Evolutionary conservation across 2,797 vertebrate genomes (phyloP).

Genomic region (Nyctalus aviator): DNA sequence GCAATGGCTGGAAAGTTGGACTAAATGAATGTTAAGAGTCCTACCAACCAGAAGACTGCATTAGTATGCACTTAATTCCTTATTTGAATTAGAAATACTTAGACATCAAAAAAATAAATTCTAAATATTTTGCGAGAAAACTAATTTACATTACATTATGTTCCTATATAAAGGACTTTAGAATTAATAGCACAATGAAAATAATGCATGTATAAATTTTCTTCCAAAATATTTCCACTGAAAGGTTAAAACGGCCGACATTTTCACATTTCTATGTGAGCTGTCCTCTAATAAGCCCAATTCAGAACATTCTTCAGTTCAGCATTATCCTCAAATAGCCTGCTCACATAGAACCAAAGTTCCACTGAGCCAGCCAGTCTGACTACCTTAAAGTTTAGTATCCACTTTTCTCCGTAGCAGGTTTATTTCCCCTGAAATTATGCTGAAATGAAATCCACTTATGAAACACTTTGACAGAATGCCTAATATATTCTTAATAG

Average conservation of each 20-base stretch:
- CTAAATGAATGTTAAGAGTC: neutral
- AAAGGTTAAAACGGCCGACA: conserved; percentile 19
- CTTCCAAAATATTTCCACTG: neutral
- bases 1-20: neutral
- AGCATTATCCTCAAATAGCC: neutral
- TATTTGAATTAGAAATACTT: neutral
- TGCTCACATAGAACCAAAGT: neutral
- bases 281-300: neutral
- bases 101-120: neutral
- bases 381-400: neutral
- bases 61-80: neutral
- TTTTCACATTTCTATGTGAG: neutral
- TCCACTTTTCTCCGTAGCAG: neutral
- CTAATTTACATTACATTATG: neutral
- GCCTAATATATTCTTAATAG: neutral
- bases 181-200: conserved; percentile 40
- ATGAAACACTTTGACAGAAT: neutral
- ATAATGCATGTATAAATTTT: neutral
- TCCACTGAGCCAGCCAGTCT: neutral
- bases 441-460: conserved; percentile 31
- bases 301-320: neutral
- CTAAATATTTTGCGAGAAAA: conserved; percentile 40
- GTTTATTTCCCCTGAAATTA: conserved; percentile 33
- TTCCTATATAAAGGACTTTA: conserved; percentile 28
- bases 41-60: neutral